Base-by-base conservation (phyloP, 2,113 vertebrate species). In the Procavia capensis region DNA sequence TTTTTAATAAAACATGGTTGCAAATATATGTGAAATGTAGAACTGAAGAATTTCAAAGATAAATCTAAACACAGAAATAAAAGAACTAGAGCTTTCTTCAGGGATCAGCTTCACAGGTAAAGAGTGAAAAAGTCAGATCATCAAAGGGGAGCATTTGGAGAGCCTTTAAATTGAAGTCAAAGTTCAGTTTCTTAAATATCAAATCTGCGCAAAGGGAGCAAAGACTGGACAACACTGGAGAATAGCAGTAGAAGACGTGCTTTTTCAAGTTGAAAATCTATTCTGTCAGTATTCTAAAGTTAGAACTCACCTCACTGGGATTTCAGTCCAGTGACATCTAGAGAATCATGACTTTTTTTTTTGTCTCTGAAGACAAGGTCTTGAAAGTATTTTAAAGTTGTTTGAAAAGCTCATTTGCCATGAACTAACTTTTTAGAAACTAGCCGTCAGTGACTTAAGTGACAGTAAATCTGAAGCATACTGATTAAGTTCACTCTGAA, bases 321-420 rank as follows among this genome's bases (percentile, higher is more conserved):
- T 90, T 94, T 97, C 20, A 85, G n/a, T 72, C 59, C 36, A 50
- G 57, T 64, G 31, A 81, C 54, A 79, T 70, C 41, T 47, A 79
- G 13, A 78, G 17, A 96, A 93, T 61, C 16, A 36, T 43, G 59
- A 63, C 20, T 54, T 31, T 90, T 59, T 90, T 68, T 78, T 82
- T 94, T 64, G 16, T 89, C 57, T 89, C 31, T 94, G 63, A 81
- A 70, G 31, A 75, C 17, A 81, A 47, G 31, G 9, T 89, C 59
- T 72, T 81, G 43, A 92, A 84, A 85, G 10, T 78, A 93, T 95
- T 82, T 84, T 43, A 81, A 96, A 96, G 54, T 95, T 39, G 20
- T 54, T 85, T 34, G 50, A 76, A 85, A 88, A 87, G 4, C 24
- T 82, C 6, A 81, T 90, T 91, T 88, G 36, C 70, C 6, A 19